Base-by-base conservation (phyloP, 2,113 vertebrate genomes). In the Ascaphus truei region DNA sequence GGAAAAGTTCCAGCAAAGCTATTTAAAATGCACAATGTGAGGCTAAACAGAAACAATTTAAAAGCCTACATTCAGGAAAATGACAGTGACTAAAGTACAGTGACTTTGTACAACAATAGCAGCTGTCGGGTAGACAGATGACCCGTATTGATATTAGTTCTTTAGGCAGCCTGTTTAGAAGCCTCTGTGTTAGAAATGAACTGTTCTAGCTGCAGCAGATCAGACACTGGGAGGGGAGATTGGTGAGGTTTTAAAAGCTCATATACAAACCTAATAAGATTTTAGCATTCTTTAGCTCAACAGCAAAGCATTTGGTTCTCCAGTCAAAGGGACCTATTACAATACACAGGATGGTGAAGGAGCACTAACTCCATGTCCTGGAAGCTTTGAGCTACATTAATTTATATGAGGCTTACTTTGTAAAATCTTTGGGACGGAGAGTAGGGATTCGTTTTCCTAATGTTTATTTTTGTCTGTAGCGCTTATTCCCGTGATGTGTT, bases 1-100 rank as follows among this genome's bases (percentile, higher is more conserved):
- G 73, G 68, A 55, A 45, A 77, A 39, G 37, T 58, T 59, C 22
- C 37, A 50, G 2, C 29, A 59, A 30, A 74, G 18, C 33, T 71
- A 80, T 81, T 80, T 75, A 80, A 73, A 73, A 74, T 43, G 66
- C 65, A 72, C 63, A 41, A 77, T 48, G 8, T n/a, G 62, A 72
- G 61, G 43, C 72, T 47, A n/a, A n/a, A 16, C 30, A 3, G 12
- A 65, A 77, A 34, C 23, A 65, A 31, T 4, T 16, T 26, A 59
- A 68, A 61, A 51, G 50, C 39, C 61, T 36, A 3, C 50, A 50
- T 72, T 73, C 36, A 64, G 31, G 25, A 47, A 55, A 73, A 73
- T 13, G 31, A 50, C 68, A 68, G 31, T 41, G 60, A 29, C 61
- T 75, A 53, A 73, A 79, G 73, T 67, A 31, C 23, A 68, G 51